Percentiles rank a stretch among this genome's conserved stretches.
These are phyloP conservation scores for Acleris emargana DNA, from an alignment of 2,888 invertebrate genomes.

Conservation along the genomic window DNA sequence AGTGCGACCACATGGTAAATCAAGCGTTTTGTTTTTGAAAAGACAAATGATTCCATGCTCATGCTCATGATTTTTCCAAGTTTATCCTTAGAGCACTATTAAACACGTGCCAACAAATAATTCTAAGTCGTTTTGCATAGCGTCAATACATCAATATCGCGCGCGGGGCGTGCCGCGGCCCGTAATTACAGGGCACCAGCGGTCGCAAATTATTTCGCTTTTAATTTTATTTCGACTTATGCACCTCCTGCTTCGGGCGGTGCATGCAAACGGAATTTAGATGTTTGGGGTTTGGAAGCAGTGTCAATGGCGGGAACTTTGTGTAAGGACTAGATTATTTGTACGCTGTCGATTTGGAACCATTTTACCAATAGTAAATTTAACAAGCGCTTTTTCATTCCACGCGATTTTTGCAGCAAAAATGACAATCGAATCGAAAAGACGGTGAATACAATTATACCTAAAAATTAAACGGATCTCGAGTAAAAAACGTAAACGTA, in stretches of 20 bases:
- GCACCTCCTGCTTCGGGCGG: constrained; percentile 56
- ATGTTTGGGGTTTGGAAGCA: constrained; percentile 1
- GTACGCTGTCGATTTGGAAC: no score
- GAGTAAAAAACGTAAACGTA: no score
- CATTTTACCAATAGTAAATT: no score
- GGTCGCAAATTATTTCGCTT: constrained; percentile 79
- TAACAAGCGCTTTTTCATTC: no score
- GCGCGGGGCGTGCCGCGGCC: constrained; percentile 61
- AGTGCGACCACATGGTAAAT: no score
- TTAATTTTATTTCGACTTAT: constrained; percentile 78
- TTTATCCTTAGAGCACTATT: not conserved
- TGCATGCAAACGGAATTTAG: constrained; percentile 21
- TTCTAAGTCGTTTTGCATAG: constrained; percentile 42
- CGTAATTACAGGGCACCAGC: constrained; percentile 75
- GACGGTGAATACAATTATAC: no score
- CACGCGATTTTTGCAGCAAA: no score
- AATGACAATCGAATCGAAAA: no score
- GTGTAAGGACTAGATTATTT: no score
- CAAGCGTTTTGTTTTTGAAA: no score
- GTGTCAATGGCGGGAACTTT: not conserved
- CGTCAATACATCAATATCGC: constrained; percentile 76
- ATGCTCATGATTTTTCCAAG: not conserved
- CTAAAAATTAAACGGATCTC: no score
- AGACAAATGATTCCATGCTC: not conserved
- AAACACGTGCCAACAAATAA: constrained; percentile 13